Evolutionary conservation across 2,797 vertebrate species (phyloP), one percentile per base, ranked within the genome.

Genomic region (Naso thynnoides): DNA sequence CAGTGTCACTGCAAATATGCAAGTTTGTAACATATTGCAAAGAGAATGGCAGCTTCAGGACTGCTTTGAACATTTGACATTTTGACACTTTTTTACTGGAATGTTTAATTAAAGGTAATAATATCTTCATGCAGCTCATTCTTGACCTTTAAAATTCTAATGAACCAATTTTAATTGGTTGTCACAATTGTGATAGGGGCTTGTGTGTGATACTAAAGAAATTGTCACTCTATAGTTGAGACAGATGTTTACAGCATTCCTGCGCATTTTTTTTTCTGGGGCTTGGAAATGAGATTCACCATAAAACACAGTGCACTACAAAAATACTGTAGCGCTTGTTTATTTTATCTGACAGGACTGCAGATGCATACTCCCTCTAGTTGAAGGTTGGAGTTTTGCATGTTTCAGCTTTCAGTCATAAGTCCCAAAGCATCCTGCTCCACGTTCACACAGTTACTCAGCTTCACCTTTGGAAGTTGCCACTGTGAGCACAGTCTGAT

Each of bases 1-100:
- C 15, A 1, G 42, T 45, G 33, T 36, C 33, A 36, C 1, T 60
- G 39, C 16, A 69, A 62, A 53, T 61, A 10, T 68, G 70, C 72
- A 38, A 45, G 45, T 54, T 45, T 61, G 31, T 16, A 36, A 38
- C n/a, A 38, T 38, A 15, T 47, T 68, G 16, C 41, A 60, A 70
- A 57, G 31, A 39, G 70, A 56, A 44, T 14, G 31, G 55, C 71
- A 76, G 50, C 70, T 57, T 52, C 31, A 52, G 36, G 50, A 48
- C 33, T 8, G 19, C 42, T 52, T 27, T 42, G 33, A 54, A 47
- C 31, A 8, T 41, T 72, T 49, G 60, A 66, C 2, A 59, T 63
- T 61, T 78, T 38, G 15, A 78, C 61, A 10, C 27, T 9, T 39
- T 68, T 19, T 31, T 57, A 36, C 63, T 57, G 24, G 1, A 8